Evolutionary conservation across 1,140 invertebrate genomes (phyloP), one percentile per base, ranked within the genome.

Genomic region (Neodiprion pinetum): DNA sequence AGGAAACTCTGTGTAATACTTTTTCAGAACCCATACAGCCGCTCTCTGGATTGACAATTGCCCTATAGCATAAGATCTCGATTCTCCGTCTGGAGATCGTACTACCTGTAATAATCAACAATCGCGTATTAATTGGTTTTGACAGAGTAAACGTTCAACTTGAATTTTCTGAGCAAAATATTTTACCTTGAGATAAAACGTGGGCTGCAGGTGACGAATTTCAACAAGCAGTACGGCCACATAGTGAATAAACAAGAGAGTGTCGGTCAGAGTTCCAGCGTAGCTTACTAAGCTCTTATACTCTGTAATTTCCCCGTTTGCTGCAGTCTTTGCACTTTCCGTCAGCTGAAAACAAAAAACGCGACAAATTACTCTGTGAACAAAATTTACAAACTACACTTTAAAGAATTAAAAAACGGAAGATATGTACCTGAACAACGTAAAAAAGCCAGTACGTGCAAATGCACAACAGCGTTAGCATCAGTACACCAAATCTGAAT

Each of bases 371-470:
- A 72, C 66, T 80, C 79, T 21, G 72, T 75, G 40, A 77, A 47
- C 11, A 70, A n/a, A 80, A n/a, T 67, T 80, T 77, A 23, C 77
- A 76, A n/a, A 82, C 73, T 40, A 40, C 28, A 40, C 28, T 40
- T 40, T 40, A 5, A 70, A n/a, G n/a, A 50, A n/a, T 74, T n/a
- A 40, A 71, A 28, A 75, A 68, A 21, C 28, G 1, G 50, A 23
- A 65, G 17, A 72, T 77, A 9, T 80, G 83, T 81, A 94, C 89
- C 87, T 94, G 94, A 67, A 98, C 96, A 80, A 96, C 93, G 84
- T 99, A 99, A 87, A 99, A 99, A 0, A 99, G 89, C 98, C 98
- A 99, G 89, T 97, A 99, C 14, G 97, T 94, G 89, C 98, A 97
- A 73, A 95, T 96, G 84, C 97, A 96, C 11, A 99, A 91, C 70